Evolutionary conservation across 2,113 vertebrate species (phyloP).

Genomic region (Thamnophis sirtalis): DNA sequence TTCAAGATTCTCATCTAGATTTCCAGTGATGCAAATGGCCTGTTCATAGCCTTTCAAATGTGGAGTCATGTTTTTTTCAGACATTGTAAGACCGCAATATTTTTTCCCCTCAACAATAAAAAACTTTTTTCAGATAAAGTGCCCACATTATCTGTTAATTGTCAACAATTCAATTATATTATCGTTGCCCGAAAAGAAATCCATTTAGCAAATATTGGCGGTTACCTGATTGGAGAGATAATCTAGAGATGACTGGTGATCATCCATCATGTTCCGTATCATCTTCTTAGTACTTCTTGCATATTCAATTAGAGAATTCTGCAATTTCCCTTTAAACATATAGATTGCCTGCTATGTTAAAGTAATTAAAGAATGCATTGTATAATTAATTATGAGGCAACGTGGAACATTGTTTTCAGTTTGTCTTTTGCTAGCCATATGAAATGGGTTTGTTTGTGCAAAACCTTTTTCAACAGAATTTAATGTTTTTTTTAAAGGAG

Average conservation of each 20-base stretch:
- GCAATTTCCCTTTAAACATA: conserved; percentile 79
- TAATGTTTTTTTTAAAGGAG: not conserved
- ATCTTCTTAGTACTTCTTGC: conserved; percentile 84
- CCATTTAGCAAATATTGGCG: not conserved
- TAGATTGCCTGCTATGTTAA: conserved; percentile 2
- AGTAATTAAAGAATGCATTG: conserved; percentile 1
- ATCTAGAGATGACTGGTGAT: conserved; percentile 85
- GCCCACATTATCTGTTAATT: not conserved
- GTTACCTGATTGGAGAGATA: conserved; percentile 83
- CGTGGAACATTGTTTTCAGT: not conserved
- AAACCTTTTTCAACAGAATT: not conserved
- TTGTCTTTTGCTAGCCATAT: not conserved
- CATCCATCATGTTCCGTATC: conserved; percentile 85
- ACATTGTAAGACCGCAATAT: not conserved
- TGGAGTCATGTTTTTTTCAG: not conserved
- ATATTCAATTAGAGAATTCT: conserved; percentile 82
- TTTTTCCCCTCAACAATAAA: not conserved
- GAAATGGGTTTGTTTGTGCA: not conserved
- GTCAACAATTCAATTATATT: not conserved
- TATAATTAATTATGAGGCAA: not conserved
- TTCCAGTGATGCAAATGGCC: not conserved
- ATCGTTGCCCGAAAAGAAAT: not conserved
- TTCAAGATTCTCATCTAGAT: not conserved
- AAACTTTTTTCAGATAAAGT: not conserved
- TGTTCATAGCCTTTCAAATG: not conserved